These are phyloP conservation scores for Tenualosa ilisha DNA, from an alignment of 2,797 vertebrate genomes.

Conservation along the genomic window DNA sequence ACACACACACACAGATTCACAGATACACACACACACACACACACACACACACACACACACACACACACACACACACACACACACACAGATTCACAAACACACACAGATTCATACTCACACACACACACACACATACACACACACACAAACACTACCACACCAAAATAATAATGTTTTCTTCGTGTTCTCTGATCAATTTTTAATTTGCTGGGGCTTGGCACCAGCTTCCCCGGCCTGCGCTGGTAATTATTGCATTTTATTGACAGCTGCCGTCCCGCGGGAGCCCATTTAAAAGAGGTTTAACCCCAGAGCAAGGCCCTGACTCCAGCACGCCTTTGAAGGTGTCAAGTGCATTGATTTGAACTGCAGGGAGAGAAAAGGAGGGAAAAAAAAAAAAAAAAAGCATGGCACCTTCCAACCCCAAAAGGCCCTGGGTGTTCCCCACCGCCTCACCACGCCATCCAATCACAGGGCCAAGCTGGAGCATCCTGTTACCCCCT, in stretches of 20 bases:
- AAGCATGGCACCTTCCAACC: slow-evolving; percentile 79
- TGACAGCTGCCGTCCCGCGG: slow-evolving; percentile 84
- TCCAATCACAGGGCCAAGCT: slow-evolving; percentile 73
- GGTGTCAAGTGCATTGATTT: slow-evolving; percentile 90
- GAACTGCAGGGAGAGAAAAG: slow-evolving; percentile 72
- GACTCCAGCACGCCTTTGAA: slow-evolving; percentile 82
- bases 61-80: neutral
- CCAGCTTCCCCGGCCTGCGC: slow-evolving; percentile 73
- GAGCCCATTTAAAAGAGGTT: slow-evolving; percentile 91
- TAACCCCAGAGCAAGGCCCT: slow-evolving; percentile 88
- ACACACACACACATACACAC: slow-evolving; percentile 42
- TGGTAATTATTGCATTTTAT: slow-evolving; percentile 90
- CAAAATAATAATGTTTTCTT: slow-evolving; percentile 78
- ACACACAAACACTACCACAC: slow-evolving; percentile 49
- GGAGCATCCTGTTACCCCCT: slow-evolving; percentile 58
- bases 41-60: neutral
- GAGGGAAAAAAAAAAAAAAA: no score
- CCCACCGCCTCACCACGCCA: slow-evolving; percentile 52
- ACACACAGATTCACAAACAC: neutral
- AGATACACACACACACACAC: neutral
- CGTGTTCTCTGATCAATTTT: slow-evolving; percentile 80
- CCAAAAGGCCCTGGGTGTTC: slow-evolving; percentile 63
- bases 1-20: neutral
- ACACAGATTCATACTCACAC: neutral
- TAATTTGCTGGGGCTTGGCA: slow-evolving; percentile 75